These are phyloP conservation scores for Oxyura jamaicensis DNA, from an alignment of 2,113 vertebrate species.

Conservation along the genomic window DNA sequence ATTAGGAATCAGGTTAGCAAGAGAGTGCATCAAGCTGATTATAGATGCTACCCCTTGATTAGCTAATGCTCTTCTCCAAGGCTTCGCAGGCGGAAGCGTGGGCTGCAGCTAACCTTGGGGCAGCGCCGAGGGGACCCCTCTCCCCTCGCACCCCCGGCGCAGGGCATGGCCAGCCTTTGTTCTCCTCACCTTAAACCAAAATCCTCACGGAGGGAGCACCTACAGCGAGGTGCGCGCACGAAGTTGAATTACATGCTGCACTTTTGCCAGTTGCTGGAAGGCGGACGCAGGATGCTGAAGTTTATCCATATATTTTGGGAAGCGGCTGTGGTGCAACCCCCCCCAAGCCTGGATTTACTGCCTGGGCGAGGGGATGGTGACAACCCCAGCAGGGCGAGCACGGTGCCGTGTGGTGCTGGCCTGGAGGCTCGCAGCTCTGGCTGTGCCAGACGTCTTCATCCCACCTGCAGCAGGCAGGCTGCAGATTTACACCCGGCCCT, in stretches of 20 bases:
- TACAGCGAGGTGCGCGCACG: fast-evolving
- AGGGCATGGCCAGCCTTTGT: background rate
- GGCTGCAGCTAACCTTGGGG: background rate
- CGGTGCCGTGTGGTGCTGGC: fast-evolving
- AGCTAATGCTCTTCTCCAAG: conserved; percentile 41
- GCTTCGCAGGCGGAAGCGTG: background rate
- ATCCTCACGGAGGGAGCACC: background rate
- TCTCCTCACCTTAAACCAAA: background rate
- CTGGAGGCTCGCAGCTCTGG: fast-evolving
- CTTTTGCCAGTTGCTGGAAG: background rate
- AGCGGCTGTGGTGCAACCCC: fast-evolving
- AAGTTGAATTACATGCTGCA: fast-evolving
- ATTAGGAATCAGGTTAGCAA: conserved; percentile 69
- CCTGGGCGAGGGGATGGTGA: background rate
- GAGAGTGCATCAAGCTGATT: conserved; percentile 72
- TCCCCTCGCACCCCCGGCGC: fast-evolving
- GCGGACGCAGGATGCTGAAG: background rate
- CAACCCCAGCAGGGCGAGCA: background rate
- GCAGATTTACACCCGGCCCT: background rate
- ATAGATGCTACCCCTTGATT: conserved; percentile 69
- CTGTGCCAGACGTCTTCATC: background rate
- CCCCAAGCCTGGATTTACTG: background rate
- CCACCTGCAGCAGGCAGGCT: fast-evolving
- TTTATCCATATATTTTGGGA: background rate
- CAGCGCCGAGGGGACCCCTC: fast-evolving